Conservation (phyloP, 2,113 vertebrate species). For the Ptyas mucosa region DNA sequence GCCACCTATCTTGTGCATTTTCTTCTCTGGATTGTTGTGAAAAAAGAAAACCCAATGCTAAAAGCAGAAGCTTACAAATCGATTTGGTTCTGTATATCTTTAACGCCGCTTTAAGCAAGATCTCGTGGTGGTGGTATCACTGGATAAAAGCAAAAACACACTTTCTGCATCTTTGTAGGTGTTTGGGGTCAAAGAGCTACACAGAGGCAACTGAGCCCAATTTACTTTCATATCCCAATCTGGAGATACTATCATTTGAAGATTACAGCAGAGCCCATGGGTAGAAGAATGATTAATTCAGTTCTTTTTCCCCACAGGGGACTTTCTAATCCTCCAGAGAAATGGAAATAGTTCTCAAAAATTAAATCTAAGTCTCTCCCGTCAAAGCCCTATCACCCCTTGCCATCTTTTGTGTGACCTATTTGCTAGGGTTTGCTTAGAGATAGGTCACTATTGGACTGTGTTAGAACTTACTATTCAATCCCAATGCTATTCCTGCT, state of each 20-base stretch:
- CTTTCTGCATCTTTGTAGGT: neutral
- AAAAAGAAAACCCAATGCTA: slow-evolving; percentile 1
- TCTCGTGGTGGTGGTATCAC: neutral
- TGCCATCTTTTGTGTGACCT: slow-evolving; percentile 23
- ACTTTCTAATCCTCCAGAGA: slow-evolving; percentile 16
- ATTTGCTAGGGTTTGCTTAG: slow-evolving; percentile 15
- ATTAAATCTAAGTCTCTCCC: slow-evolving; percentile 26
- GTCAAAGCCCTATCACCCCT: slow-evolving; percentile 10
- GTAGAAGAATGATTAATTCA: slow-evolving; percentile 26
- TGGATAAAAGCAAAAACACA: slow-evolving; percentile 8
- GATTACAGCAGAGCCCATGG: slow-evolving; percentile 23
- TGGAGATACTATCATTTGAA: slow-evolving; percentile 29
- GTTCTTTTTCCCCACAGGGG: slow-evolving; percentile 17
- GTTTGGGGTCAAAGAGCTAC: slow-evolving; percentile 12
- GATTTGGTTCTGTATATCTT: neutral
- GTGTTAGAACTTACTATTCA: slow-evolving; percentile 9
- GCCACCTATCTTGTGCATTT: neutral
- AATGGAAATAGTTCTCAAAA: slow-evolving; percentile 21
- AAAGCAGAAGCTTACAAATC: neutral
- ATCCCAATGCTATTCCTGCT: slow-evolving; percentile 14
- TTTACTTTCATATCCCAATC: slow-evolving; percentile 21
- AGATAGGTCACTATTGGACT: slow-evolving; percentile 2
- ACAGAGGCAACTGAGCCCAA: slow-evolving; percentile 17
- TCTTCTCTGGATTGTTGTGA: neutral
- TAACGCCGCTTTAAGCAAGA: slow-evolving; percentile 15